A percentile compares a stretch with the other conserved stretches of the same genome.
Conservation (phyloP, 2,888 invertebrate species). For the Celastrina argiolus region DNA sequence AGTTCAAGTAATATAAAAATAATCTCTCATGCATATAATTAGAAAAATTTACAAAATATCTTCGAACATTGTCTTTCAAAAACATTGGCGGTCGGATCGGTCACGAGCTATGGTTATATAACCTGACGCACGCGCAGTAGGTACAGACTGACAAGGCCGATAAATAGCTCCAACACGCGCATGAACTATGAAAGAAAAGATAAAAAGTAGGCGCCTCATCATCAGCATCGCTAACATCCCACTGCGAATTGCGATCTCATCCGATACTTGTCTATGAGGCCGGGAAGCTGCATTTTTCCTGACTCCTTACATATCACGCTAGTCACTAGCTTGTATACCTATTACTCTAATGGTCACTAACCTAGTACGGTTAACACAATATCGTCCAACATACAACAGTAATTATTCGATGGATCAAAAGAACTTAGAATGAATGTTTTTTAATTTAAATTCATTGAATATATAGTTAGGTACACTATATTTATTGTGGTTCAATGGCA, state of each 20-base stretch:
- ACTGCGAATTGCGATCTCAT: neutral
- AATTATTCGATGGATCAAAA: too few relatives aligned
- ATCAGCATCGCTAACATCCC: neutral
- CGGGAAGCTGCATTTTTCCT: neutral
- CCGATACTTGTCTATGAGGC: neutral
- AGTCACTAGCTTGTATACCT: too few relatives aligned
- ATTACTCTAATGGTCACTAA: too few relatives aligned
- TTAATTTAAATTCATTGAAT: too few relatives aligned
- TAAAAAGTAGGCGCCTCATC: conserved; percentile 1
- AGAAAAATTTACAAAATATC: neutral
- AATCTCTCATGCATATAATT: neutral
- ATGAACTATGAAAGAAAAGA: neutral
- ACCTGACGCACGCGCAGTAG: conserved; percentile 9
- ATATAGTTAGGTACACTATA: too few relatives aligned
- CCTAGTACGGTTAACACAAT: too few relatives aligned
- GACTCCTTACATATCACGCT: too few relatives aligned
- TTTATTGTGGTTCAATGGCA: too few relatives aligned
- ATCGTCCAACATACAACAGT: too few relatives aligned
- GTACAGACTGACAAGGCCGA: neutral
- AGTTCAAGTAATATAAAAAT: too few relatives aligned
- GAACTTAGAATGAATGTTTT: too few relatives aligned
- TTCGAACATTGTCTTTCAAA: conserved; percentile 14
- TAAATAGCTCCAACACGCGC: neutral
- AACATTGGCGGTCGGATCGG: conserved; percentile 18
- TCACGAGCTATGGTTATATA: conserved; percentile 21